A percentile compares a stretch with the other conserved stretches of the same genome.
phyloP scores from a whole-genome alignment of 2,888 invertebrate species.

The Lepetodrilus schrolli region DNA sequence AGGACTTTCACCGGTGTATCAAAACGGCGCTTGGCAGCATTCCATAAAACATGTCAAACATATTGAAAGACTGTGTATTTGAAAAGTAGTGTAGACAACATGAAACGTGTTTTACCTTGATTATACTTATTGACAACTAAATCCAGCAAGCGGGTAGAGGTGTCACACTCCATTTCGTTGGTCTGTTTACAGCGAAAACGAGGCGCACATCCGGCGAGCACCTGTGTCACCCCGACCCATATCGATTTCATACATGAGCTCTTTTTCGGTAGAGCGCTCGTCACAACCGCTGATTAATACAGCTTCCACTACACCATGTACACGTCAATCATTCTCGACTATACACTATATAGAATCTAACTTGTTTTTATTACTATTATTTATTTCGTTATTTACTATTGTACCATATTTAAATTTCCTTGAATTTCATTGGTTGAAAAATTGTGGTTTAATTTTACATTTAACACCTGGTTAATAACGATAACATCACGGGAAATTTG shows the following conservation, averaged over 20 bases:
- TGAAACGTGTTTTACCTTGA: not conserved
- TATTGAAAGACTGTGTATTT: not conserved
- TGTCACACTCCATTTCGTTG: constrained; percentile 34
- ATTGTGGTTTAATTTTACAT: too few species aligned
- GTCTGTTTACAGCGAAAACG: constrained; percentile 60
- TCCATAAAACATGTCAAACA: not conserved
- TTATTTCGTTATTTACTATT: too few species aligned
- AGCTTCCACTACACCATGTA: too few species aligned
- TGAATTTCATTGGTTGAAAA: not conserved
- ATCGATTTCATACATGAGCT: constrained; percentile 16
- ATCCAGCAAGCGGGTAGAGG: not conserved
- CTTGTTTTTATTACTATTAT: too few species aligned
- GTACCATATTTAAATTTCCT: too few species aligned
- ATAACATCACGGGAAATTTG: too few species aligned
- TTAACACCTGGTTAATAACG: too few species aligned
- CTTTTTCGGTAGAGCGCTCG: not conserved
- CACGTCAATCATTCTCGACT: not conserved
- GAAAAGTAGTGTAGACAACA: not conserved
- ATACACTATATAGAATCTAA: not conserved
- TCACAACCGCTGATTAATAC: too few species aligned
- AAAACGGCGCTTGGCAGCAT: not conserved
- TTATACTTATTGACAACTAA: not conserved
- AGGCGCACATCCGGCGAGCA: constrained; percentile 45
- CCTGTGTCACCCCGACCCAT: constrained; percentile 14
- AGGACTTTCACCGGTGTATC: not conserved